phyloP scores from a whole-genome alignment of 2,113 vertebrate species.

The Misgurnus mizolepis region DNA sequence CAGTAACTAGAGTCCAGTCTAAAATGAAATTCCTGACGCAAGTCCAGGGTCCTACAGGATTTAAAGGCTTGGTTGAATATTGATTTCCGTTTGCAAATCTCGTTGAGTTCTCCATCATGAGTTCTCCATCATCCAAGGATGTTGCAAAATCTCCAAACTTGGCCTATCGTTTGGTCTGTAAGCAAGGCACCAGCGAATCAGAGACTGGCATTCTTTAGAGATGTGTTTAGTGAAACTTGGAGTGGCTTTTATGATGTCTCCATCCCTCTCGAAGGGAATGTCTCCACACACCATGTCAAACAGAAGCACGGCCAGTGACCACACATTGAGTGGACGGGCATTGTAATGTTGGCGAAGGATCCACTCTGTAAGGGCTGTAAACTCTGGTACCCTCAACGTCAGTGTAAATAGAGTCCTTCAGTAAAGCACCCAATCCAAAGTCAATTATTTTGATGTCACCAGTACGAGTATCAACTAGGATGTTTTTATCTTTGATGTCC shows the following conservation, averaged over 20 bases:
- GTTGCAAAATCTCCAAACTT: constrained; percentile 77
- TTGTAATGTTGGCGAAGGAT: constrained; percentile 75
- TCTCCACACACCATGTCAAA: constrained; percentile 88
- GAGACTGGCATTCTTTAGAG: constrained; percentile 81
- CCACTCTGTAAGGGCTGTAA: constrained; percentile 87
- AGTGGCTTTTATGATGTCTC: constrained; percentile 76
- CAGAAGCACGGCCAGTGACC: constrained; percentile 84
- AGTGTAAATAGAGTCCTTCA: constrained; percentile 76
- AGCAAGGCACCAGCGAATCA: too few relatives aligned
- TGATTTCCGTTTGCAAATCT: constrained; percentile 55
- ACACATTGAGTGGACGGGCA: constrained; percentile 78
- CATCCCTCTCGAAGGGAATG: constrained; percentile 84
- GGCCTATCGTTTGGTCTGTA: too few relatives aligned
- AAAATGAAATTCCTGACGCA: too few relatives aligned
- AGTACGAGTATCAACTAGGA: constrained; percentile 78
- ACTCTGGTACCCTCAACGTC: constrained; percentile 87
- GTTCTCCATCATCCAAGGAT: constrained; percentile 81
- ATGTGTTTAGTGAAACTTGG: constrained; percentile 76
- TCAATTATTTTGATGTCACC: constrained; percentile 81
- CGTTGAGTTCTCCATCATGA: too few relatives aligned
- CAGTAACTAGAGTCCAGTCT: constrained; percentile 31
- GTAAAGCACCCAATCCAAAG: constrained; percentile 80
- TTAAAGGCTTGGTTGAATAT: constrained; percentile 57
- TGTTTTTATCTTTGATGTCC: constrained; percentile 87
- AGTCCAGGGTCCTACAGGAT: constrained; percentile 36